A percentile compares a stretch with the other conserved stretches of the same genome.
Conservation (phyloP, 2,113 vertebrate genomes). For the Cnemophilus loriae region DNA sequence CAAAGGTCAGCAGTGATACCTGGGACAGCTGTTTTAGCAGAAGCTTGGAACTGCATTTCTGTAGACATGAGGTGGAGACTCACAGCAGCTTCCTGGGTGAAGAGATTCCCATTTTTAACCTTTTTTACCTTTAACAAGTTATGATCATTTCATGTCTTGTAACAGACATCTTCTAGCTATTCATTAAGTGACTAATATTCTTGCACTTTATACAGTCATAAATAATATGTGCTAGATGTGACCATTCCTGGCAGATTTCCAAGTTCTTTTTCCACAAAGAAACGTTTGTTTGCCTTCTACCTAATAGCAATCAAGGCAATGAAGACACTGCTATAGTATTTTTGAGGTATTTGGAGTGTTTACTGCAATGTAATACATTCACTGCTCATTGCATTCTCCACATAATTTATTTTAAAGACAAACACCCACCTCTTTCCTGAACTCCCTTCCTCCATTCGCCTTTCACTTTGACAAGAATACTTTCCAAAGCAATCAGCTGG, state of each 20-base stretch:
- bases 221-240: background rate
- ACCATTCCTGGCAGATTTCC: conserved; percentile 19
- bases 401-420: background rate
- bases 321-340: background rate
- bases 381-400: background rate
- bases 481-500: background rate
- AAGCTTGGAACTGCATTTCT: background rate
- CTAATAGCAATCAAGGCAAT: background rate
- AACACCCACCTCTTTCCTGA: background rate
- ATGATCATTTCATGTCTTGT: background rate
- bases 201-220: conserved; percentile 3
- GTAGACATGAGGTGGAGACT: background rate
- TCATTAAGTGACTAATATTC: conserved; percentile 12
- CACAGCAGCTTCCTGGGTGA: background rate
- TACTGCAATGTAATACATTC: background rate
- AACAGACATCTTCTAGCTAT: background rate
- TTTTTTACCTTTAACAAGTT: background rate
- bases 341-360: background rate
- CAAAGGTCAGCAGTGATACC: background rate
- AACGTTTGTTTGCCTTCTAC: conserved; percentile 2
- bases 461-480: background rate
- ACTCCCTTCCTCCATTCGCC: background rate
- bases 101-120: background rate
- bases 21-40: background rate
- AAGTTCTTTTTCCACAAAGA: background rate